Base-by-base conservation (phyloP, 2,113 vertebrate species). In the Melanotaenia duboulayi region DNA sequence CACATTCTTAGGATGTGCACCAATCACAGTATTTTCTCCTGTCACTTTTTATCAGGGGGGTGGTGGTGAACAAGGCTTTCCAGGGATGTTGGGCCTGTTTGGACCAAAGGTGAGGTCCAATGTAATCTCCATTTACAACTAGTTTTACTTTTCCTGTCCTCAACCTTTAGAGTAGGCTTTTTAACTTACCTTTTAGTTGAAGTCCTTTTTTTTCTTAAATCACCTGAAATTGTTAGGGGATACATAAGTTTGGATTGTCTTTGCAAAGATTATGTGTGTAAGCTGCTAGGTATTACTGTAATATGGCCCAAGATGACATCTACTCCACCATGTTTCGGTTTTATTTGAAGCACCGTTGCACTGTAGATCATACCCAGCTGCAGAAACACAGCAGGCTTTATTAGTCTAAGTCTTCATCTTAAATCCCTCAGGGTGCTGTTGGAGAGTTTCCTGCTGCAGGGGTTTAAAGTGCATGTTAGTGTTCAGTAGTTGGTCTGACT, bases 21-120 rank as follows among this genome's bases (percentile, higher is more conserved):
- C 62, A 9, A 39, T 28, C 42, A n/a, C 0, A 12, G 22, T 40
- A 25, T 17, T 24, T 23, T 70, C 2, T 7, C 25, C 2, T 73
- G 12, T 71, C 24, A 59, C 1, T 70, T 16, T 82, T 24, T 20
- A 51, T 37, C 85, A 99, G 98, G 98, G 98, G 1, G 94, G 96
- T 72, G 61, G 91, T 7, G 98, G 97, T 0, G 94, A 95, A 81
- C 92, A 93, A 74, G 98, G 98, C 75, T 96, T 96, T 79, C 95
- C 95, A 71, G 98, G 98, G 57, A 90, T 96, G 44, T 85, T 92
- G 0, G 98, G 98, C 42, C 84, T 96, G 8, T 97, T 97, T 74
- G 98, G 98, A 76, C 97, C 97, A 69, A 97, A 99, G 96, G 98
- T 99, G 93, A 11, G 24, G 35, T 66, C 14, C 22, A 3, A 11